Evolutionary conservation across 2,888 invertebrate genomes (phyloP).

Genomic region (Diaphora mendica): DNA sequence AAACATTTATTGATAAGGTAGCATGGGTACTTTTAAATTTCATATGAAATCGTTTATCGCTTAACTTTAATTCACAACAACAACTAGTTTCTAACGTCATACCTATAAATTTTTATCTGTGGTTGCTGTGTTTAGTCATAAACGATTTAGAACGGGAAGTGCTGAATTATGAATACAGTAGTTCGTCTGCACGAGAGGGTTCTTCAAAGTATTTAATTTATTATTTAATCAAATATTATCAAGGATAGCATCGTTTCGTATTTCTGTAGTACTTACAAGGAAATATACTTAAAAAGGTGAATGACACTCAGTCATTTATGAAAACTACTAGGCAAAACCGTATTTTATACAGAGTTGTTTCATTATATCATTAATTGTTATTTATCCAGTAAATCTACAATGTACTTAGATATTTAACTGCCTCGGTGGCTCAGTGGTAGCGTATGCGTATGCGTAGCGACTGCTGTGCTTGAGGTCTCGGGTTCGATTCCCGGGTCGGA

Average conservation of each 20-base stretch:
- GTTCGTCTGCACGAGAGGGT: background rate
- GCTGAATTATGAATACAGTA: background rate
- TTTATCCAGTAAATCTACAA: too few relatives aligned
- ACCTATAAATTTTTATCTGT: background rate
- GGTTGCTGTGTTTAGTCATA: background rate
- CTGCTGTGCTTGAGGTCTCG: too few relatives aligned
- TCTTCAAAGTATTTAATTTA: background rate
- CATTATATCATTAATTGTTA: too few relatives aligned
- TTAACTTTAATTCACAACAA: background rate
- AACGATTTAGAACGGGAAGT: background rate
- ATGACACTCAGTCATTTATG: too few relatives aligned
- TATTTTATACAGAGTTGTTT: too few relatives aligned
- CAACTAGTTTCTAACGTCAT: background rate
- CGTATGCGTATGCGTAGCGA: too few relatives aligned
- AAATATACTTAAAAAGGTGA: too few relatives aligned
- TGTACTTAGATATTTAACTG: too few relatives aligned
- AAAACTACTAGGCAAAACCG: too few relatives aligned
- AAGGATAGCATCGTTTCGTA: background rate
- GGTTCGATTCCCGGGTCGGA: too few relatives aligned
- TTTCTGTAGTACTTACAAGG: too few relatives aligned
- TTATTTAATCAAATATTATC: background rate
- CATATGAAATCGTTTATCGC: background rate
- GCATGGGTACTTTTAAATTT: background rate
- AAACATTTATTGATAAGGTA: background rate
- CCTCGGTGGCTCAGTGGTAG: too few relatives aligned